Conservation (phyloP, 2,888 invertebrate species). For the Agrochola macilenta region DNA sequence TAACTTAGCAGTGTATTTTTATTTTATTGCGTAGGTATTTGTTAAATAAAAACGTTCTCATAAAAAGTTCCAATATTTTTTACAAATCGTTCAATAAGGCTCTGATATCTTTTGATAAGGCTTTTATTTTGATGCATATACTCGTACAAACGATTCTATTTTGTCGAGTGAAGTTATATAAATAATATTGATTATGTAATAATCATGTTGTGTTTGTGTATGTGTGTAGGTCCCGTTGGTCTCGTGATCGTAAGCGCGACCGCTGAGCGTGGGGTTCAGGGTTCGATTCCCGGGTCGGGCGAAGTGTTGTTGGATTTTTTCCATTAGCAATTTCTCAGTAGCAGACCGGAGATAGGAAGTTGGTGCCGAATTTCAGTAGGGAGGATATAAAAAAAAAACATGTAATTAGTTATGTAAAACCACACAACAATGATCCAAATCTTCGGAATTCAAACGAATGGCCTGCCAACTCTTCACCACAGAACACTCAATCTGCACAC, state of each 20-base stretch:
- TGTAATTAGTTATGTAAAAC: constrained; percentile 26
- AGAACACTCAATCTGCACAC: constrained; percentile 3
- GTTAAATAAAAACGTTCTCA: constrained; percentile 8
- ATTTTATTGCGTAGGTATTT: not conserved
- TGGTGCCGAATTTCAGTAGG: too few relatives aligned
- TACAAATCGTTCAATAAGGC: not conserved
- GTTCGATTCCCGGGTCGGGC: too few relatives aligned
- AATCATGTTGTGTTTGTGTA: too few relatives aligned
- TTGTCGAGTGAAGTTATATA: not conserved
- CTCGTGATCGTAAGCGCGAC: too few relatives aligned
- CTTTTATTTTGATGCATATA: not conserved
- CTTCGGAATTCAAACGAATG: constrained; percentile 13
- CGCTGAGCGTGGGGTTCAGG: too few relatives aligned
- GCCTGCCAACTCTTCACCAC: constrained; percentile 6
- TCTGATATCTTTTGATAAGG: too few relatives aligned
- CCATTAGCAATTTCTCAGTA: too few relatives aligned
- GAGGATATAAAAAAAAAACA: too few relatives aligned
- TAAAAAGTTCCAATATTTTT: constrained; percentile 9
- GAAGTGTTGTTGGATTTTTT: too few relatives aligned
- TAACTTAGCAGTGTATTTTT: constrained; percentile 4
- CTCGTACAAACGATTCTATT: not conserved
- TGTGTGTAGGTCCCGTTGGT: too few relatives aligned
- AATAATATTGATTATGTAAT: too few relatives aligned
- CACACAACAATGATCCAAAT: not conserved
- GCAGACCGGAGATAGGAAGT: too few relatives aligned